Percentiles rank a stretch among this genome's conserved stretches.
phyloP scores from a whole-genome alignment of 2,113 vertebrate species.

The Syngnathus floridae region DNA sequence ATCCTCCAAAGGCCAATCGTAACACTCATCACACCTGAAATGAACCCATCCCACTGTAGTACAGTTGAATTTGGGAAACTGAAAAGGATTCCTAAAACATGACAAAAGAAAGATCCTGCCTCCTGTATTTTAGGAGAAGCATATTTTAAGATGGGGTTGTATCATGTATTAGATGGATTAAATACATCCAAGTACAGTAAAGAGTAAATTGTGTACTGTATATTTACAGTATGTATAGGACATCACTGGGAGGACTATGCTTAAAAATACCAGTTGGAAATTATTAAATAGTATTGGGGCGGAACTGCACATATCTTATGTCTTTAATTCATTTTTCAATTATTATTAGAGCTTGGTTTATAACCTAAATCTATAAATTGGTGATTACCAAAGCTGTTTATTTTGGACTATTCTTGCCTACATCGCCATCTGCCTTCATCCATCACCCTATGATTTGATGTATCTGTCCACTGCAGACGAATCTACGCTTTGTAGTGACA shows the following conservation, averaged over 20 bases:
- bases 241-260: too few species aligned
- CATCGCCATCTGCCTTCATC: conserved; percentile 21
- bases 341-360: too few species aligned
- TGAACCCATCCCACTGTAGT: conserved; percentile 28
- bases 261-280: too few species aligned
- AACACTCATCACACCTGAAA: conserved; percentile 10
- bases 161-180: not conserved
- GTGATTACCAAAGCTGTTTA: not conserved
- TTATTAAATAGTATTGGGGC: too few species aligned
- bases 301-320: too few species aligned
- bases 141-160: too few species aligned
- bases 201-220: not conserved
- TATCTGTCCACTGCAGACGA: conserved; percentile 37
- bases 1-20: conserved; percentile 14
- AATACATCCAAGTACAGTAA: not conserved
- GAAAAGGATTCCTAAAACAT: not conserved
- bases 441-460: conserved; percentile 38
- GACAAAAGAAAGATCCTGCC: not conserved
- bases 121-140: not conserved
- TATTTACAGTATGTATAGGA: too few species aligned
- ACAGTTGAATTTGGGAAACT: not conserved
- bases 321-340: too few species aligned
- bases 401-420: conserved; percentile 17
- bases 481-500: conserved; percentile 51
- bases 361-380: not conserved